Evolutionary conservation across 2,113 vertebrate species (phyloP).

Genomic region (Rana temporaria): DNA sequence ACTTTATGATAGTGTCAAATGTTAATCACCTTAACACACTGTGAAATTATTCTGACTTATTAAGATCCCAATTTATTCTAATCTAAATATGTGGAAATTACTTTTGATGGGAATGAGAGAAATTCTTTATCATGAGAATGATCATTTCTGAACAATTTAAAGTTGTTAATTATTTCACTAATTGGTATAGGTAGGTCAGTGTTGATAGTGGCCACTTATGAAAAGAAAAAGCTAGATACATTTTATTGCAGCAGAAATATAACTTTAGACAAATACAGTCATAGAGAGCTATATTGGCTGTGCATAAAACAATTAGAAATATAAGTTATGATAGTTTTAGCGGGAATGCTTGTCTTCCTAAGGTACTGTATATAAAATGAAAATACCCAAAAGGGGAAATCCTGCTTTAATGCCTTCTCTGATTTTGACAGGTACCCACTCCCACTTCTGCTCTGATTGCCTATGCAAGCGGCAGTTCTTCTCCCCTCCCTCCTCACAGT

Average conservation of each 20-base stretch:
- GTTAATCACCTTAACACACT: slow-evolving; percentile 55
- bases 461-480: too few species aligned
- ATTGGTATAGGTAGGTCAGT: slow-evolving; percentile 36
- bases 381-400: too few species aligned
- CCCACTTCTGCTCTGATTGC: too few species aligned
- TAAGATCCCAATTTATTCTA: slow-evolving; percentile 54
- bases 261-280: not conserved
- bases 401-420: too few species aligned
- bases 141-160: slow-evolving; percentile 45
- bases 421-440: too few species aligned
- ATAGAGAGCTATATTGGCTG: too few species aligned
- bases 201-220: slow-evolving; percentile 2
- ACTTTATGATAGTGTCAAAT: slow-evolving; percentile 55
- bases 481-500: too few species aligned
- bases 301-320: too few species aligned
- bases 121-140: slow-evolving; percentile 38
- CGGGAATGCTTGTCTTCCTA: too few species aligned
- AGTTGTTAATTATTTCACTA: slow-evolving; percentile 48
- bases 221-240: not conserved
- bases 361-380: too few species aligned
- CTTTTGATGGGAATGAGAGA: slow-evolving; percentile 47
- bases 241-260: not conserved
- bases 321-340: too few species aligned
- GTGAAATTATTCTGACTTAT: slow-evolving; percentile 56
- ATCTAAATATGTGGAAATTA: slow-evolving; percentile 46